These are phyloP conservation scores for Scaptomyza tumidula DNA, from an alignment of 2,888 invertebrate species.

Conservation along the genomic window DNA sequence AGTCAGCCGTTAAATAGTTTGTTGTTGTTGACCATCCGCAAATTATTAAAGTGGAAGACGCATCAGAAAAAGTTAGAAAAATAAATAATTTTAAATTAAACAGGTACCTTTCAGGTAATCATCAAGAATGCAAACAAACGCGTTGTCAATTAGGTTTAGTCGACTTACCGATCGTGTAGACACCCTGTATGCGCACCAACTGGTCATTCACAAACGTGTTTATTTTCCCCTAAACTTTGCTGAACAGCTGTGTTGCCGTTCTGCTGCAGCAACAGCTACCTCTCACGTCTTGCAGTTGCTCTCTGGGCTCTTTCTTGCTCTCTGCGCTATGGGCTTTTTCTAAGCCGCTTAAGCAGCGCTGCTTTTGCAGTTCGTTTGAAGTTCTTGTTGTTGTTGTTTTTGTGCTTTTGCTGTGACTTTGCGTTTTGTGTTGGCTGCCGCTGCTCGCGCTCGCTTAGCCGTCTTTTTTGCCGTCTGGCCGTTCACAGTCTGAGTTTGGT, in stretches of 20 bases:
- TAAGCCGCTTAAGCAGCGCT: slow-evolving; percentile 55
- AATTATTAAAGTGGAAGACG: too few relatives aligned
- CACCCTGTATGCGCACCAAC: neutral
- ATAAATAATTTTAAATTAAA: too few relatives aligned
- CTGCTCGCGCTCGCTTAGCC: slow-evolving; percentile 26
- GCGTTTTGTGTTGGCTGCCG: slow-evolving; percentile 18
- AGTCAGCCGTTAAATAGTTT: too few relatives aligned
- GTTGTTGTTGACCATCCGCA: too few relatives aligned
- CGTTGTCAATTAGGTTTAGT: neutral
- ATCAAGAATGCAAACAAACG: neutral
- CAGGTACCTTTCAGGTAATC: too few relatives aligned
- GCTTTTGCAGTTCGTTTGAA: slow-evolving; percentile 45
- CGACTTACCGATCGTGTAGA: neutral
- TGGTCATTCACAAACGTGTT: too few relatives aligned
- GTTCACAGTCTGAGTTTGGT: slow-evolving; percentile 67
- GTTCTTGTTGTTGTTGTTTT: slow-evolving; percentile 20
- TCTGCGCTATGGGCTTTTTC: slow-evolving; percentile 39
- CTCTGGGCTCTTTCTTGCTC: neutral
- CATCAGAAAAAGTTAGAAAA: too few relatives aligned
- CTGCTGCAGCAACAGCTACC: too few relatives aligned
- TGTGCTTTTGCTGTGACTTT: slow-evolving; percentile 40
- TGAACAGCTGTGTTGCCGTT: too few relatives aligned
- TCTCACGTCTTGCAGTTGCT: neutral
- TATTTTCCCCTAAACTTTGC: too few relatives aligned
- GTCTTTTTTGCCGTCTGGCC: slow-evolving; percentile 23